Evolutionary conservation across 2,113 vertebrate species (phyloP).

Genomic region (Mustela nigripes): DNA sequence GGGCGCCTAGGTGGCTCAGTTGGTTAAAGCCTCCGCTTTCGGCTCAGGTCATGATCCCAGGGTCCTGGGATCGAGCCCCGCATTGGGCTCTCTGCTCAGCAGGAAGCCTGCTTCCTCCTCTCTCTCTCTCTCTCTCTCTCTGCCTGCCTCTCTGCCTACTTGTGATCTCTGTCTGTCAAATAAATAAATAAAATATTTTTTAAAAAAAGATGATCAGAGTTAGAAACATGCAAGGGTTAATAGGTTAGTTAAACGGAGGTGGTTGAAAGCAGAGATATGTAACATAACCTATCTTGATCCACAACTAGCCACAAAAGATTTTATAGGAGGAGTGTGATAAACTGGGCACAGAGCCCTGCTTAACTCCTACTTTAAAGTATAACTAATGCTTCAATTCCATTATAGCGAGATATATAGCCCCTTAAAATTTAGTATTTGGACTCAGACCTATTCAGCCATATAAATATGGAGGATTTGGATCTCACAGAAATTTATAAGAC

Average conservation of each 20-base stretch:
- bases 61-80: too few relatives aligned
- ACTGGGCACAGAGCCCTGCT: not conserved
- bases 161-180: too few relatives aligned
- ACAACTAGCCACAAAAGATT: slow-evolving; percentile 52
- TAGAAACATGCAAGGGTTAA: slow-evolving; percentile 49
- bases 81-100: too few relatives aligned
- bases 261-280: slow-evolving; percentile 24
- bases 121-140: too few relatives aligned
- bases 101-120: too few relatives aligned
- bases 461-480: slow-evolving; percentile 39
- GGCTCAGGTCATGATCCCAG: too few relatives aligned
- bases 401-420: not conserved
- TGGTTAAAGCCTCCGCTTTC: too few relatives aligned
- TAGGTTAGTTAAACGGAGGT: slow-evolving; percentile 41
- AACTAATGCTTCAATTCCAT: slow-evolving; percentile 44
- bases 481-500: slow-evolving; percentile 31
- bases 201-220: not conserved
- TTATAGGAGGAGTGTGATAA: not conserved
- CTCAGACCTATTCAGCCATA: not conserved
- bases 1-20: too few relatives aligned
- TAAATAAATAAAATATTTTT: too few relatives aligned
- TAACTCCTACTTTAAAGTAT: slow-evolving; percentile 11
- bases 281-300: slow-evolving; percentile 42
- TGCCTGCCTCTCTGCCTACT: too few relatives aligned
- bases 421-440: slow-evolving; percentile 47